Percentiles rank a stretch among this genome's conserved stretches.
phyloP scores from a whole-genome alignment of 2,888 invertebrate genomes.

The Cantharis rufa region DNA sequence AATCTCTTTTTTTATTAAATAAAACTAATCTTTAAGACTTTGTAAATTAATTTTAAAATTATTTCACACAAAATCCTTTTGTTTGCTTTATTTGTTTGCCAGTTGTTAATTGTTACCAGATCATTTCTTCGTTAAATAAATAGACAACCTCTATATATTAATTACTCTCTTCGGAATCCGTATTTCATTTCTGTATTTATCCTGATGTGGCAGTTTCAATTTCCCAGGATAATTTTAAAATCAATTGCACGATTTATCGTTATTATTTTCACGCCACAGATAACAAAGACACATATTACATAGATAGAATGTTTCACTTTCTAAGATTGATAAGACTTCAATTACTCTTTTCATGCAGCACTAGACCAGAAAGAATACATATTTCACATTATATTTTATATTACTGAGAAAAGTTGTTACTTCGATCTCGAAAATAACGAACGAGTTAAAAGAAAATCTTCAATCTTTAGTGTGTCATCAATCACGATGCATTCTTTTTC shows the following conservation, averaged over 20 bases:
- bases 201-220: not conserved
- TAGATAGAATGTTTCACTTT: not conserved
- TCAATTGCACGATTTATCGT: not conserved
- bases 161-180: not conserved
- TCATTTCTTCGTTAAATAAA: not conserved
- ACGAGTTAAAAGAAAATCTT: not conserved
- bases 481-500: not conserved
- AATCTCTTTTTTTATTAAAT: too few relatives aligned
- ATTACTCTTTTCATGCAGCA: not conserved
- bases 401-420: not conserved
- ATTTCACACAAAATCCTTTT: not conserved
- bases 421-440: not conserved
- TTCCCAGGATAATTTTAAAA: not conserved
- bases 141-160: not conserved
- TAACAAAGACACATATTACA: not conserved
- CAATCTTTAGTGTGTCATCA: not conserved
- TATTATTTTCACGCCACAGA: not conserved
- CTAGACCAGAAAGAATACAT: not conserved
- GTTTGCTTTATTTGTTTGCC: not conserved
- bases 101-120: not conserved
- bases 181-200: not conserved
- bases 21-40: too few relatives aligned
- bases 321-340: not conserved
- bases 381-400: not conserved
- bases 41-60: too few relatives aligned